These are phyloP conservation scores for Oenanthe oenanthe DNA, from an alignment of 2,113 vertebrate genomes.

Conservation along the genomic window DNA sequence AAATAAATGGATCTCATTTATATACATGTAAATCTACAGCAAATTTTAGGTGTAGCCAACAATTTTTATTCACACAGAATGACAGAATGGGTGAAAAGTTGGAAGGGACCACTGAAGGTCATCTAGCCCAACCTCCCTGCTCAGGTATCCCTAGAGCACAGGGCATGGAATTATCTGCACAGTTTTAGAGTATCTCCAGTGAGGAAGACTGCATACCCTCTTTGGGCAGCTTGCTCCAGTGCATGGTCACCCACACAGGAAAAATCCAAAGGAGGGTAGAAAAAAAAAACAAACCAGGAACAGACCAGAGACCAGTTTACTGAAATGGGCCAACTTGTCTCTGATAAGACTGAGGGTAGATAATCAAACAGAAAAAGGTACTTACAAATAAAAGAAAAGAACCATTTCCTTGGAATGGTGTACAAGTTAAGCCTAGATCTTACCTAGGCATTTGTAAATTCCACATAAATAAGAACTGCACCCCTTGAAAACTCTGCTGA, in stretches of 20 bases:
- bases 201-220: not conserved
- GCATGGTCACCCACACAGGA: not conserved
- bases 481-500: not conserved
- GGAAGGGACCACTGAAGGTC: not conserved
- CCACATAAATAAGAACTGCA: not conserved
- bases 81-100: not conserved
- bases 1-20: not conserved
- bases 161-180: too few species aligned
- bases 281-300: not conserved
- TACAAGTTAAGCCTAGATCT: not conserved
- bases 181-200: accelerated
- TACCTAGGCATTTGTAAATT: not conserved
- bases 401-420: not conserved
- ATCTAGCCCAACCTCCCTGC: not conserved
- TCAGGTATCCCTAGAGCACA: not conserved
- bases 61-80: not conserved
- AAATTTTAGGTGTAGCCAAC: not conserved
- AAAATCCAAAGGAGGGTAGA: not conserved
- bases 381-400: not conserved
- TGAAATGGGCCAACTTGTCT: not conserved
- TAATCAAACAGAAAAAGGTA: not conserved
- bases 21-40: not conserved
- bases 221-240: not conserved
- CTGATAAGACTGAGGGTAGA: not conserved
- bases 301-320: not conserved